phyloP scores from a whole-genome alignment of 2,113 vertebrate species.

The Pitta sordida region DNA sequence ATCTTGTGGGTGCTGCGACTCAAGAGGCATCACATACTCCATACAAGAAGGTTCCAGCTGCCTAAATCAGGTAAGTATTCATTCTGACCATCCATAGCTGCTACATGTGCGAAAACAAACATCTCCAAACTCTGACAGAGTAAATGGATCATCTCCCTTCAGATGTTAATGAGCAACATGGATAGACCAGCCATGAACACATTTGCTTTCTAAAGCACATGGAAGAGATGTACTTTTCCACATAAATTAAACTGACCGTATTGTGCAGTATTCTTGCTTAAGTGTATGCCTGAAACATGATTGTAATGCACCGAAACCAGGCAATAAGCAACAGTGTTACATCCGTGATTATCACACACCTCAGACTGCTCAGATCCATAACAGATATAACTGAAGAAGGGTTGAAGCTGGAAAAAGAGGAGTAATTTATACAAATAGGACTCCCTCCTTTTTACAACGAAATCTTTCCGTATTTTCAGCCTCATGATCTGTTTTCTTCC shows the following conservation, averaged over 20 bases:
- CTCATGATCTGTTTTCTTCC: background rate
- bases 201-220: background rate
- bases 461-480: background rate
- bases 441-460: background rate
- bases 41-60: background rate
- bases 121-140: background rate
- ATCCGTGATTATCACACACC: background rate
- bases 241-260: rapidly evolving
- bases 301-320: background rate
- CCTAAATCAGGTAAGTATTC: background rate
- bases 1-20: background rate
- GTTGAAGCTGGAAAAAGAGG: background rate
- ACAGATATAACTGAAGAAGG: background rate
- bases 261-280: background rate
- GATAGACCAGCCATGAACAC: background rate
- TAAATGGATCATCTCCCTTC: background rate
- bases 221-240: background rate
- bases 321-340: background rate
- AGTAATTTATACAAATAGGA: background rate
- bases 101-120: background rate
- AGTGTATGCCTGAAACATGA: background rate
- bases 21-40: background rate
- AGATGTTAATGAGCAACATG: background rate
- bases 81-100: background rate
- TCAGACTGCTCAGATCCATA: background rate